These are phyloP conservation scores for Acropora yongei DNA, from an alignment of 64 coral and sea anemone genomes.

Conservation along the genomic window DNA sequence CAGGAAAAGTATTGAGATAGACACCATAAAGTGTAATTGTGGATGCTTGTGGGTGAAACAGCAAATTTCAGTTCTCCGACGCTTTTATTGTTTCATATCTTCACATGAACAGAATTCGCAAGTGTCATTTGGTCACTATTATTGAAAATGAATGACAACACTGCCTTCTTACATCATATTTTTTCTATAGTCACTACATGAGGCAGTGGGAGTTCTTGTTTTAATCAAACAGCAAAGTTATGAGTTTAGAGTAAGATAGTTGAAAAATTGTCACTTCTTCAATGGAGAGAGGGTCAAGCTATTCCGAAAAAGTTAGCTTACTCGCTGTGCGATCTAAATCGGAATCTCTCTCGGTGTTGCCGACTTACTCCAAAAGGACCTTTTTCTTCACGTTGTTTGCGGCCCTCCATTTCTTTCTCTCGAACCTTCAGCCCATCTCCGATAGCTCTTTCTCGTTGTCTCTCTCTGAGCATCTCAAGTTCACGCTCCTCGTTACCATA, in stretches of 20 bases:
- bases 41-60: too few species aligned
- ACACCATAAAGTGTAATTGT: too few species aligned
- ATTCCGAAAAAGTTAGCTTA: not conserved
- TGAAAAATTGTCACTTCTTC: not conserved
- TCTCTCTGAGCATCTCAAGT: conserved; percentile 40
- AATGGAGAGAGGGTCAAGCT: not conserved
- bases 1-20: too few species aligned
- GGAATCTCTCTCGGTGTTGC: conserved; percentile 34
- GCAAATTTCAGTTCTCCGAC: too few species aligned
- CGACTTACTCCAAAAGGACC: not conserved
- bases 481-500: conserved; percentile 23
- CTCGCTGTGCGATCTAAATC: conserved; percentile 8
- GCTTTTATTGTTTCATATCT: too few species aligned
- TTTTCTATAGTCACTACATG: not conserved
- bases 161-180: not conserved
- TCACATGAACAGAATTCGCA: too few species aligned
- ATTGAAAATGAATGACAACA: not conserved
- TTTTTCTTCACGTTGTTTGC: conserved; percentile 26
- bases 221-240: not conserved
- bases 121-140: not conserved
- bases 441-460: conserved; percentile 6
- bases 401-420: conserved; percentile 28
- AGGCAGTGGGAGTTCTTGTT: not conserved
- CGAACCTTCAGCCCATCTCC: not conserved
- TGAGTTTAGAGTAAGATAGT: not conserved